Evolutionary conservation across 2,797 vertebrate genomes (phyloP), one percentile per base, ranked within the genome.

Genomic region (Saguinus oedipus): DNA sequence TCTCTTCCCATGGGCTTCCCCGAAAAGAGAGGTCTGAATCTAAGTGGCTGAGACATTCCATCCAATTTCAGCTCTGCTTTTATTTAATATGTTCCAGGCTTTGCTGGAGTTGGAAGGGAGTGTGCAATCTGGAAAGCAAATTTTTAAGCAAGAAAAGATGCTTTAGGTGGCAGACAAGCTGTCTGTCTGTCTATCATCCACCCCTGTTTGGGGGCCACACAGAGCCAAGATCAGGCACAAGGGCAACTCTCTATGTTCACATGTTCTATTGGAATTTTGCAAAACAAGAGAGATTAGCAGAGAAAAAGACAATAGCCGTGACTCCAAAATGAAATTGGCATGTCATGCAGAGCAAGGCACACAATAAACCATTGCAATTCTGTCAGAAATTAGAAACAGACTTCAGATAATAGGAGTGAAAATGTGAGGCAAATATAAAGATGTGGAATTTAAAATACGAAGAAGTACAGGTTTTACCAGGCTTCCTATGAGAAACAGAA

Each of bases 101-200:
- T 96, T 75, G 87, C 86, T 93, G 36, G 80, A 75, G 39, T 92
- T 96, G 91, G 95, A 82, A 83, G 1, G 30, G 88, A 72, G 80
- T 78, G 95, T 97, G 96, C 75, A 94, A 86, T 97, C 92, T 95
- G 33, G 95, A 96, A 89, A 96, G 50, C 85, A 97, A 95, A 86
- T 57, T 96, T 96, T 97, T 96, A 98, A 97, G 95, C 61, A 96
- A 97, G 96, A 94, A 96, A 97, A 96, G 94, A 95, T 93, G 97
- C 88, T 79, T 39, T n/a, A 4, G 24, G 90, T 95, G 94, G 91
- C 80, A 95, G 96, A 61, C 95, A 84, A 88, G 64, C 88, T 94
- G 93, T 79, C 96, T 96, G 85, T 88, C 93, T 95, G 81, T 95
- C 97, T 93, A 53, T 95, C 95, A 91, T 92, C 86, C 87, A 82